Evolutionary conservation across 2,888 invertebrate species (phyloP), one percentile per base, ranked within the genome.

Genomic region (Siphonodentalium dalli): DNA sequence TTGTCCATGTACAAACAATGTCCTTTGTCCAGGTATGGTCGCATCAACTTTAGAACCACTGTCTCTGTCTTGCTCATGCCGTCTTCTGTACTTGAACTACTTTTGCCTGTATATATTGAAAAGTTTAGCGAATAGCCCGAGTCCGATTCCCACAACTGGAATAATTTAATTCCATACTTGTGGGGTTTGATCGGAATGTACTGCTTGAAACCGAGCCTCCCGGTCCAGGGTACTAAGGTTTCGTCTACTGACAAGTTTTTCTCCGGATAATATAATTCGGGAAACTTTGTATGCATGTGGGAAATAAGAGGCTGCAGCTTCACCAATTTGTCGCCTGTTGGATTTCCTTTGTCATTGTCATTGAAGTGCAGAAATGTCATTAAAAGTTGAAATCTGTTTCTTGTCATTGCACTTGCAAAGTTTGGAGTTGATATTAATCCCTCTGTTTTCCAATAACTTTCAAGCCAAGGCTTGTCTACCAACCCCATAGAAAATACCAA

Each of bases 101-200:
- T 26, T 11, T 50, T 45, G 2, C 56, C 56, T 29, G 44, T 41
- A 48, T 63, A 61, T 0, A 61, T 38, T 34, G 58, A 52, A 42
- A 58, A 54, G 1, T 50, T 38, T 11, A 53, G 8, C 27, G 26
- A 40, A 26, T 63, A 63, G 1, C 61, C 61, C 1, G 35, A 39
- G 7, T n/a, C n/a, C n/a, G n/a, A n/a, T n/a, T n/a, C n/a, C n/a
- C 58, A 63, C 6, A 54, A 33, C 29, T 54, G 48, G 33, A 39
- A 63, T 6, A 59, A 18, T 38, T 55, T 56, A 6, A 62, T 52
- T 3, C 58, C 56, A 40, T 51, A 62, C 26, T 56, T 62, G 21
- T 62, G 46, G 2, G 62, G 62, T 42, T 63, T 63, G 24, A 49
- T 35, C 1, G 55, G 63, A 27, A 58, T 63, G 46, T 63, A 63